Conservation (phyloP, 1,140 invertebrate species). For the Trichomalopsis sarcophagae region DNA sequence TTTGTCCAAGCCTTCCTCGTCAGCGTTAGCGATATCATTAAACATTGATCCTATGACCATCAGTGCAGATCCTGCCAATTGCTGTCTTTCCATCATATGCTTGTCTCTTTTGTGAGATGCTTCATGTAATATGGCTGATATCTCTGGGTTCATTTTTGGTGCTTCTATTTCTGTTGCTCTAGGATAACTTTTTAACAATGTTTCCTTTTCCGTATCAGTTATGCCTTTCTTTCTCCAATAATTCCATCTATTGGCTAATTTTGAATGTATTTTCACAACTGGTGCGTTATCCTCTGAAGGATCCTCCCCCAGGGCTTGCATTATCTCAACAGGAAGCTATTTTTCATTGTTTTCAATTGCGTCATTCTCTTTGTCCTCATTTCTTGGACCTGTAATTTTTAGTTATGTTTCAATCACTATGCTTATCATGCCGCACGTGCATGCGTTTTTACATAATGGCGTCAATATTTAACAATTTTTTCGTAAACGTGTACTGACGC, state of each 20-base stretch:
- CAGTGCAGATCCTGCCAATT: background rate
- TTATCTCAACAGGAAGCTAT: background rate
- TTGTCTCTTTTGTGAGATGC: background rate
- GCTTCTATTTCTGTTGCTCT: background rate
- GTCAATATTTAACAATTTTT: too few relatives aligned
- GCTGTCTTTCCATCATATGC: background rate
- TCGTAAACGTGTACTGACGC: background rate
- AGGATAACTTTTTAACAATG: background rate
- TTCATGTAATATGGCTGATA: background rate
- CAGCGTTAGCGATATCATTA: background rate
- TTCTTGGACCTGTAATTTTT: background rate
- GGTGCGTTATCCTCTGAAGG: background rate
- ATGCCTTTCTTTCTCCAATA: background rate
- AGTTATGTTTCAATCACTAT: too few relatives aligned
- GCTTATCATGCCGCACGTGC: too few relatives aligned
- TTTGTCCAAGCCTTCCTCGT: background rate
- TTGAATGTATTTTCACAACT: background rate
- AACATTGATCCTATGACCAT: background rate
- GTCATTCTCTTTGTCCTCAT: background rate
- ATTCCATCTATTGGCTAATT: background rate
- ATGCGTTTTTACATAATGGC: too few relatives aligned
- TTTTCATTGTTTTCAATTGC: background rate
- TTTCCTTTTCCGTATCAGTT: background rate
- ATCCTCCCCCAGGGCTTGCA: background rate
- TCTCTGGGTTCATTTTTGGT: background rate